Percentiles rank a stretch among this genome's conserved stretches.
Evolutionary conservation across 2,888 invertebrate species (phyloP).

Genomic region (Spodoptera picta): DNA sequence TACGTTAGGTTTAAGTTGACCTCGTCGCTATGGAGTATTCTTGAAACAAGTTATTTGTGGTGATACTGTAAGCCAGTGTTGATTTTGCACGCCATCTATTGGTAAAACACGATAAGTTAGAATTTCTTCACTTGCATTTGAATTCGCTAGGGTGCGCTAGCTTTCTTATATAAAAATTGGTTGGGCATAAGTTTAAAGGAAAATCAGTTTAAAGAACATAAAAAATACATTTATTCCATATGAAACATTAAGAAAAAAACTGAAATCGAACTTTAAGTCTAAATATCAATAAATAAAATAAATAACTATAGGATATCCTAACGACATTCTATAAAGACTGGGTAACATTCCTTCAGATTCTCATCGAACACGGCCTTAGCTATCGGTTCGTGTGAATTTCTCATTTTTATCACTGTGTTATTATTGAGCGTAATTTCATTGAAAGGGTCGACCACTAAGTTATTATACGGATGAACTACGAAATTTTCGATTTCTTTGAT

Average conservation of each 20-base stretch:
- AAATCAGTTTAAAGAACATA: neutral
- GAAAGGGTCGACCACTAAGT: slow-evolving; percentile 73
- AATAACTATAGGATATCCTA: slow-evolving; percentile 49
- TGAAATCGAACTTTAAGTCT: neutral
- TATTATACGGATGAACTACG: slow-evolving; percentile 68
- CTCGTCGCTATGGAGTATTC: neutral
- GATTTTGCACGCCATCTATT: slow-evolving; percentile 18
- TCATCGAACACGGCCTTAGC: slow-evolving; percentile 72
- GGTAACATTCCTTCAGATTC: slow-evolving; percentile 73
- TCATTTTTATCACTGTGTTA: slow-evolving; percentile 75
- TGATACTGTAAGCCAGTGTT: neutral
- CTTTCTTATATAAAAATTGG: neutral
- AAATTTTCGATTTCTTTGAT: slow-evolving; percentile 64
- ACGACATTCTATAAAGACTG: slow-evolving; percentile 85
- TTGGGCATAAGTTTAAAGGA: too few relatives aligned
- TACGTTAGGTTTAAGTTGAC: neutral
- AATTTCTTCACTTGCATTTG: neutral
- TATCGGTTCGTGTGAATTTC: slow-evolving; percentile 76
- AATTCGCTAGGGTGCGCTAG: too few relatives aligned
- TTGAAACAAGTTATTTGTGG: neutral
- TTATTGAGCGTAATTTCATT: slow-evolving; percentile 78
- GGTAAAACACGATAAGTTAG: neutral
- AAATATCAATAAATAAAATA: slow-evolving; percentile 48
- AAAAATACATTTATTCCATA: slow-evolving; percentile 16
- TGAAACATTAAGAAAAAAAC: slow-evolving; percentile 4